Evolutionary conservation across 2,888 invertebrate genomes (phyloP).

Genomic region (Volucella inflata): DNA sequence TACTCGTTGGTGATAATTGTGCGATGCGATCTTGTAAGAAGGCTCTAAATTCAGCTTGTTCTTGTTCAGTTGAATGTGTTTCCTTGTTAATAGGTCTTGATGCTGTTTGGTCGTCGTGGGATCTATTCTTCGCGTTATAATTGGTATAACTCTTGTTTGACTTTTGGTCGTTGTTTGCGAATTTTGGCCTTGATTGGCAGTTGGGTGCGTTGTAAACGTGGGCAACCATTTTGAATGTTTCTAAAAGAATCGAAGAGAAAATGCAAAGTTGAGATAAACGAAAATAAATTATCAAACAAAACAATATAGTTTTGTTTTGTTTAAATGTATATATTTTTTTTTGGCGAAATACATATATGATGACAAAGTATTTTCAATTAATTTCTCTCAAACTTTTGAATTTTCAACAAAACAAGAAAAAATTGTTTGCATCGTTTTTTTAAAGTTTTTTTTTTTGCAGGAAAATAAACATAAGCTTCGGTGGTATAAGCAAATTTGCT

Average conservation of each 20-base stretch:
- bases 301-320: neutral
- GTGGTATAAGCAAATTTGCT: neutral
- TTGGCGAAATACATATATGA: conserved; percentile 48
- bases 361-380: conserved; percentile 41
- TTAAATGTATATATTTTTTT: conserved; percentile 5
- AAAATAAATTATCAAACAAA: conserved; percentile 28
- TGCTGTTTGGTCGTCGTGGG: conserved; percentile 41
- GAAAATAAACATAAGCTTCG: too few species aligned
- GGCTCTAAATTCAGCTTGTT: conserved; percentile 43
- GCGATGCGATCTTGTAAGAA: conserved; percentile 28
- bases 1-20: conserved; percentile 1
- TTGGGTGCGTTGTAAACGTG: conserved; percentile 50
- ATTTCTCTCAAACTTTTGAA: conserved; percentile 36
- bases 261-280: conserved; percentile 39
- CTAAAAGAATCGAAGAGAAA: conserved; percentile 42
- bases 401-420: neutral
- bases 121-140: conserved; percentile 33
- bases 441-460: neutral
- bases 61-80: conserved; percentile 61
- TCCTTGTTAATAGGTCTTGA: conserved; percentile 31
- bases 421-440: neutral
- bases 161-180: conserved; percentile 57
- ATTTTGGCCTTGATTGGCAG: conserved; percentile 64
- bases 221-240: conserved; percentile 71
- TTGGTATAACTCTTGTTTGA: conserved; percentile 56